Evolutionary conservation across 2,888 invertebrate species (phyloP).

Genomic region (Charanyca ferruginea): DNA sequence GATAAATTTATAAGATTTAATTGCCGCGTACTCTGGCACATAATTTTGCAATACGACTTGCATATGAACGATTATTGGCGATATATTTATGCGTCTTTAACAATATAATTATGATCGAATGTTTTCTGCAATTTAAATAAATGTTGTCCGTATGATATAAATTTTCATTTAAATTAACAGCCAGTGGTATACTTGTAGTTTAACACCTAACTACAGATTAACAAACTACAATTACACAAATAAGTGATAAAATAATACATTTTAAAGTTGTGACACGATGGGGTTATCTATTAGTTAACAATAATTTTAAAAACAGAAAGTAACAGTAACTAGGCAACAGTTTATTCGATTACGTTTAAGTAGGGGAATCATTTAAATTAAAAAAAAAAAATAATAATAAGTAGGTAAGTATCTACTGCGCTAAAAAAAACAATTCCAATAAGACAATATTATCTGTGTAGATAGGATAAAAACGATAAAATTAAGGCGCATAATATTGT

Average conservation of each 20-base stretch:
- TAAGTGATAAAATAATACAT: not conserved
- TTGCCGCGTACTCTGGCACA: conserved; percentile 68
- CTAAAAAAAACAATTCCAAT: conserved; percentile 25
- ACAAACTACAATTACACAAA: not conserved
- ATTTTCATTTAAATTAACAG: conserved; percentile 32
- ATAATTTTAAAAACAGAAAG: not conserved
- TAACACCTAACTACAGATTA: conserved; percentile 8
- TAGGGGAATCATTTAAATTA: not conserved
- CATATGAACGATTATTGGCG: conserved; percentile 66
- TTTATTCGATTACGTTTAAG: not conserved
- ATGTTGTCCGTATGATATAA: conserved; percentile 33
- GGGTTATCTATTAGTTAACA: not conserved
- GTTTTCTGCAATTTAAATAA: conserved; percentile 46
- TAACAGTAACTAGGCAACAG: not conserved
- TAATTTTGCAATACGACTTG: conserved; percentile 76
- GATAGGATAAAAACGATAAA: not conserved
- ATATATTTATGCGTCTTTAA: conserved; percentile 67
- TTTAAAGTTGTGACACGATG: not conserved
- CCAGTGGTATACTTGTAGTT: conserved; percentile 22
- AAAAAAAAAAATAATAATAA: not conserved
- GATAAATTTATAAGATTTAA: conserved; percentile 78
- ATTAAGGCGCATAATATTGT: not conserved
- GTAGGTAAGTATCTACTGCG: too few species aligned
- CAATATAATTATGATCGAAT: conserved; percentile 60
- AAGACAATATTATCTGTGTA: conserved; percentile 16